A percentile compares a stretch with the other conserved stretches of the same genome.
Conservation (phyloP, 2,888 invertebrate species). For the Ametastegia equiseti region DNA sequence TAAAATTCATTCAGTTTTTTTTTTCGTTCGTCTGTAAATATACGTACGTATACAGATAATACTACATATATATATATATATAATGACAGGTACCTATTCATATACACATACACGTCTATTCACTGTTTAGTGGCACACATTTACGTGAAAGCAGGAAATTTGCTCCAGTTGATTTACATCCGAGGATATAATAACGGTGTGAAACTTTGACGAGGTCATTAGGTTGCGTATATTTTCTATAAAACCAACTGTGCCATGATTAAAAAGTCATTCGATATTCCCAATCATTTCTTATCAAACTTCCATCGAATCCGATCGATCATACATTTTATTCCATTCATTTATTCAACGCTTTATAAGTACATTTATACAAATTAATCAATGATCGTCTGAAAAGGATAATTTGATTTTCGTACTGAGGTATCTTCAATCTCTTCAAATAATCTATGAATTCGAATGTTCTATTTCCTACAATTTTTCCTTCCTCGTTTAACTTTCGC, state of each 20-base stretch:
- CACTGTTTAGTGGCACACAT: conserved; percentile 28
- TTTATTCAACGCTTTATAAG: too few species aligned
- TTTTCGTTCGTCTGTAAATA: neutral
- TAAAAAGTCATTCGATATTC: neutral
- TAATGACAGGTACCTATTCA: too few species aligned
- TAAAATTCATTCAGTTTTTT: conserved; percentile 13
- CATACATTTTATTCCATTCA: too few species aligned
- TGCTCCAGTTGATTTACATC: conserved; percentile 35
- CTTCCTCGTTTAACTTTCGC: conserved; percentile 3
- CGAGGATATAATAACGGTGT: neutral
- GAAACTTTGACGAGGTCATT: conserved; percentile 9
- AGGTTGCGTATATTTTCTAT: neutral
- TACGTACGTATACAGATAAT: too few species aligned
- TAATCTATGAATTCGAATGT: too few species aligned
- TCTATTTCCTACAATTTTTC: too few species aligned
- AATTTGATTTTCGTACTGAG: too few species aligned
- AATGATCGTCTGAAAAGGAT: too few species aligned
- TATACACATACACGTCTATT: neutral
- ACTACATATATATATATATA: too few species aligned
- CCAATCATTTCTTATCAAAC: neutral
- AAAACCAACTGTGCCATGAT: neutral
- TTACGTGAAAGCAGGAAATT: conserved; percentile 41
- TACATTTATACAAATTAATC: too few species aligned
- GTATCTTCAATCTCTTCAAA: too few species aligned
- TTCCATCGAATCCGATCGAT: neutral